phyloP scores from a whole-genome alignment of 2,888 invertebrate species.

The Galeopsomyia nigrocyanea region DNA sequence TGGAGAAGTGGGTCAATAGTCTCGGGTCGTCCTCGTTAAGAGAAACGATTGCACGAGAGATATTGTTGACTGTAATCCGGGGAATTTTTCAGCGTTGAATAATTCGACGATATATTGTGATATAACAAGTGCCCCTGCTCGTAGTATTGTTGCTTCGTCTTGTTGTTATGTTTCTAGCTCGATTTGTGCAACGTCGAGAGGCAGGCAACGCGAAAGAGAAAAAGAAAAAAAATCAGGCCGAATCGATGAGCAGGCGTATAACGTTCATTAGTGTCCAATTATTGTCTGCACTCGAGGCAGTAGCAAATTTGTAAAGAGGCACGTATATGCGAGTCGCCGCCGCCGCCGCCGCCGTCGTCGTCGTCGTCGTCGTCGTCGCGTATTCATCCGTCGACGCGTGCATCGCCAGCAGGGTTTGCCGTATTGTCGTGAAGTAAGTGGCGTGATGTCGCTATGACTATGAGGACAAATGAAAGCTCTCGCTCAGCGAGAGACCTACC shows the following conservation, averaged over 20 bases:
- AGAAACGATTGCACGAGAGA: constrained; percentile 30
- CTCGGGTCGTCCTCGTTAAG: constrained; percentile 39
- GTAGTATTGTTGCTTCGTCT: not conserved
- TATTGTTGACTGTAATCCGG: constrained; percentile 29
- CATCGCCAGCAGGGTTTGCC: too few relatives aligned
- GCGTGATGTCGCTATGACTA: too few relatives aligned
- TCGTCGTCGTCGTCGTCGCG: too few relatives aligned
- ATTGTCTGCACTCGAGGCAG: constrained; percentile 53
- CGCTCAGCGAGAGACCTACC: too few relatives aligned
- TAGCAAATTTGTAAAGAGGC: too few relatives aligned
- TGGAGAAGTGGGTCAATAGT: constrained; percentile 38
- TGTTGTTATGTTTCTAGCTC: not conserved
- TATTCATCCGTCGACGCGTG: too few relatives aligned
- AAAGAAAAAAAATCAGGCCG: constrained; percentile 24
- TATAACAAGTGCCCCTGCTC: constrained; percentile 37
- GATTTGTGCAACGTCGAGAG: too few relatives aligned
- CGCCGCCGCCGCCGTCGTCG: too few relatives aligned
- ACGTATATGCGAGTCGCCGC: too few relatives aligned
- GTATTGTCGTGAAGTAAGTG: too few relatives aligned
- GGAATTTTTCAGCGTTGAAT: constrained; percentile 58
- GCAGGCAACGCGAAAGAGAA: not conserved
- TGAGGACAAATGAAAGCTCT: too few relatives aligned
- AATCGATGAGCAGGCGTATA: constrained; percentile 30
- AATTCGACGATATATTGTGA: constrained; percentile 46
- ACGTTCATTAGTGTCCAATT: constrained; percentile 64